phyloP scores from a whole-genome alignment of 1,140 invertebrate genomes.

The Agraylea sexmaculata region DNA sequence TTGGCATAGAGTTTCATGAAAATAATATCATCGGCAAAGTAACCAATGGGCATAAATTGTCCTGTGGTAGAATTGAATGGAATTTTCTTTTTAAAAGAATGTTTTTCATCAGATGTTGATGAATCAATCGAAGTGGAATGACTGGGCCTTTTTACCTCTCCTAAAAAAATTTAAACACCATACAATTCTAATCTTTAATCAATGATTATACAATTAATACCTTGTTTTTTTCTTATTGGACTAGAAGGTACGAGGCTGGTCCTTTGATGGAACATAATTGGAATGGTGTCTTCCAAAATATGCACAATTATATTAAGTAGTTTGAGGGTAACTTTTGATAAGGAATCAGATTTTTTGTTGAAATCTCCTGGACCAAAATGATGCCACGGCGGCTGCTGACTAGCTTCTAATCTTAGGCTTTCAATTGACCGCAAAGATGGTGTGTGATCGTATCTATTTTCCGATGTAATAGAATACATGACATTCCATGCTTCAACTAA shows the following conservation, averaged over 20 bases:
- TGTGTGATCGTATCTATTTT: conserved; percentile 15
- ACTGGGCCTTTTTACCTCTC: conserved; percentile 6
- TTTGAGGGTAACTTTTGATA: conserved; percentile 55
- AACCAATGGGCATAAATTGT: conserved; percentile 41
- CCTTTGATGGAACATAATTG: conserved; percentile 45
- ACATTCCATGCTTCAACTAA: conserved; percentile 35
- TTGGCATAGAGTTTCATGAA: conserved; percentile 69
- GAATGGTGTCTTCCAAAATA: conserved; percentile 60
- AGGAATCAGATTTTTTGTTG: conserved; percentile 41
- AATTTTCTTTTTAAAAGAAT: conserved; percentile 28
- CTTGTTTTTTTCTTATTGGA: conserved; percentile 33
- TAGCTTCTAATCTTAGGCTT: neutral
- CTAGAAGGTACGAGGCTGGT: conserved; percentile 42
- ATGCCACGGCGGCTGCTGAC: conserved; percentile 34
- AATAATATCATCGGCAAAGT: conserved; percentile 56
- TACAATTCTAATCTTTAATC: too few relatives aligned
- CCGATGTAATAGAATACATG: conserved; percentile 23
- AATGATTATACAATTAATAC: too few relatives aligned
- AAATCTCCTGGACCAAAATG: conserved; percentile 41
- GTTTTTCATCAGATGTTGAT: conserved; percentile 28
- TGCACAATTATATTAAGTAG: conserved; percentile 64
- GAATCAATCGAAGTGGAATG: conserved; percentile 9
- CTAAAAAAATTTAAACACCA: conserved; percentile 5
- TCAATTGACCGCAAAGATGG: neutral
- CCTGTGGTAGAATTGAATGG: conserved; percentile 18